Evolutionary conservation across 2,113 vertebrate genomes (phyloP).

Genomic region (Mionectes macconnelli): DNA sequence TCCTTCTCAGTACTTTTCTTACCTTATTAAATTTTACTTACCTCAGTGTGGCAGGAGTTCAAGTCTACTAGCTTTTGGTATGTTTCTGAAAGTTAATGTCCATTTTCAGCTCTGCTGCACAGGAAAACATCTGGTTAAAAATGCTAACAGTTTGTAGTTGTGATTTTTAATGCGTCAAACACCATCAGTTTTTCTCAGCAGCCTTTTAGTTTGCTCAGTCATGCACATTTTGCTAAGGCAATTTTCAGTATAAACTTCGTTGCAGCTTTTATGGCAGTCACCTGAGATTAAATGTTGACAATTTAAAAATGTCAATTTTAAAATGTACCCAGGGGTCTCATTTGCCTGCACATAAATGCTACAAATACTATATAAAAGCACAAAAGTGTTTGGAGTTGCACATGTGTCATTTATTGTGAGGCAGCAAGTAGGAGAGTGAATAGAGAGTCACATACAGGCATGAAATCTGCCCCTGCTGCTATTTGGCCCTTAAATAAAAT

Average conservation of each 20-base stretch:
- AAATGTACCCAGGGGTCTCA: not conserved
- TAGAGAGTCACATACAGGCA: constrained; percentile 7
- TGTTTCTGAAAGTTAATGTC: not conserved
- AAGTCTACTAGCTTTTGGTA: not conserved
- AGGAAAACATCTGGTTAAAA: not conserved
- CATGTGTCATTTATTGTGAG: constrained; percentile 2
- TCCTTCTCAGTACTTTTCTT: not conserved
- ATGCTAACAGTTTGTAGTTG: not conserved
- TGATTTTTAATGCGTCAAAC: not conserved
- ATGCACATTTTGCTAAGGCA: not conserved
- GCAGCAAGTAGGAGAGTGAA: not conserved
- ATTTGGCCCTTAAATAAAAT: constrained; percentile 43
- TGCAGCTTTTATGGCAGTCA: constrained; percentile 4
- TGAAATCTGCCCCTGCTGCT: constrained; percentile 34
- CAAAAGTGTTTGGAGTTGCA: not conserved
- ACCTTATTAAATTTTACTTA: constrained; percentile 1
- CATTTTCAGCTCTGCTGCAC: not conserved
- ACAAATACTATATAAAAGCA: constrained; percentile 22
- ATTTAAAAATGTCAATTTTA: not conserved
- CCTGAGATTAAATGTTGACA: not conserved
- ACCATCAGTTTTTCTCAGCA: not conserved
- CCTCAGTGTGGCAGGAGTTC: not conserved
- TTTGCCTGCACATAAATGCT: not conserved
- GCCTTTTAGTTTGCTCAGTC: not conserved
- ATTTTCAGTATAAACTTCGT: not conserved